Base-by-base conservation (phyloP, 2,888 invertebrate genomes). In the Anagyrus pseudococci region DNA sequence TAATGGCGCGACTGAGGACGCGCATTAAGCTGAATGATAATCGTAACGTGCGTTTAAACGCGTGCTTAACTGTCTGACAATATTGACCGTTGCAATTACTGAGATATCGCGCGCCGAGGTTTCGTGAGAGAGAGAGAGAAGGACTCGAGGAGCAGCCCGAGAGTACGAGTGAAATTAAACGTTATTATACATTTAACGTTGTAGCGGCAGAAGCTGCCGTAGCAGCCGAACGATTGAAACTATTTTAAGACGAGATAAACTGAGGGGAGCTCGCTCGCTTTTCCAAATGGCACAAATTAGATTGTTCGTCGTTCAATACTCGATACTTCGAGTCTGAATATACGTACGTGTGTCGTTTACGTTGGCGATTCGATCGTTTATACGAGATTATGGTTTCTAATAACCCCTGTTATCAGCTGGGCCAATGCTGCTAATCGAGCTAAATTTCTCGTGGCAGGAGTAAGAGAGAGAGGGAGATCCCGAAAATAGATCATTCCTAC, bases 51-150 rank as follows among this genome's bases (percentile, higher is more conserved):
- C 3, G 33, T 37, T n/a, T n/a, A 15, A 4, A 4, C 8, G 8
- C 33, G 8, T 37, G 33, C 15, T n/a, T n/a, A n/a, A n/a, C 4
- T 37, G 33, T 37, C 33, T 8, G 33, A 13, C 33, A 37, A 37
- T 37, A 37, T 37, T 37, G 33, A 37, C 33, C 33, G 33, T 37
- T 37, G 33, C 33, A 37, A 37, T 37, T 37, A 37, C n/a, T n/a
- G n/a, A n/a, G n/a, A n/a, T n/a, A n/a, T n/a, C n/a, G n/a, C n/a
- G n/a, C n/a, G n/a, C n/a, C n/a, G n/a, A n/a, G n/a, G n/a, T n/a
- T n/a, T n/a, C n/a, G n/a, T n/a, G n/a, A n/a, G n/a, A n/a, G n/a
- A n/a, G n/a, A n/a, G n/a, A n/a, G n/a, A n/a, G n/a, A n/a, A n/a
- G n/a, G n/a, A n/a, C n/a, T n/a, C n/a, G n/a, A n/a, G n/a, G n/a